Evolutionary conservation across 2,888 invertebrate species (phyloP).

Genomic region (Drosophila putrida): DNA sequence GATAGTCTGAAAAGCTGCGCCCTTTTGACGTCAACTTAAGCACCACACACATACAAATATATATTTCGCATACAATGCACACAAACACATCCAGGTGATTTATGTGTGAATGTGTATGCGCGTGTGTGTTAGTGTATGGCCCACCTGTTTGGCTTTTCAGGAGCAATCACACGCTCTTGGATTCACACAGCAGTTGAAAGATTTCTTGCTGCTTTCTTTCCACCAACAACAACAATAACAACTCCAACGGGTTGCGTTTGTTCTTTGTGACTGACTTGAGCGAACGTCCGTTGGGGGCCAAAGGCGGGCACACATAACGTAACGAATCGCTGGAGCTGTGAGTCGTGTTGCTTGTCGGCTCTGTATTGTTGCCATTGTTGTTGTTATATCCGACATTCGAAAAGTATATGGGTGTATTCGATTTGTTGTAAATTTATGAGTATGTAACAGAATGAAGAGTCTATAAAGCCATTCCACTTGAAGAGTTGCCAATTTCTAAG

Average conservation of each 20-base stretch:
- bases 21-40: slow-evolving; percentile 37
- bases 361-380: slow-evolving; percentile 43
- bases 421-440: background rate
- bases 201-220: slow-evolving; percentile 70
- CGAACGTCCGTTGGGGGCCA: slow-evolving; percentile 52
- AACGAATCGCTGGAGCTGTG: slow-evolving; percentile 62
- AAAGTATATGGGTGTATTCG: background rate
- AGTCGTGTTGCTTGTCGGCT: slow-evolving; percentile 62
- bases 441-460: background rate
- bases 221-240: slow-evolving; percentile 41
- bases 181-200: slow-evolving; percentile 63
- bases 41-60: slow-evolving; percentile 25
- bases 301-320: slow-evolving; percentile 56
- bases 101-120: slow-evolving; percentile 31
- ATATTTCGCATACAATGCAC: slow-evolving; percentile 10
- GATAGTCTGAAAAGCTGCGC: slow-evolving; percentile 11
- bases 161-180: slow-evolving; percentile 72
- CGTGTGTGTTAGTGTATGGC: slow-evolving; percentile 29
- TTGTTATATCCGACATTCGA: slow-evolving; percentile 9
- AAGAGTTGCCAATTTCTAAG: too few relatives aligned
- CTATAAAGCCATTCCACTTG: too few relatives aligned
- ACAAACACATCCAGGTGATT: slow-evolving; percentile 27
- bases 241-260: slow-evolving; percentile 67
- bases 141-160: slow-evolving; percentile 74
- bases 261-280: slow-evolving; percentile 66